These are phyloP conservation scores for Argya squamiceps DNA, from an alignment of 2,797 vertebrate species.

Conservation along the genomic window DNA sequence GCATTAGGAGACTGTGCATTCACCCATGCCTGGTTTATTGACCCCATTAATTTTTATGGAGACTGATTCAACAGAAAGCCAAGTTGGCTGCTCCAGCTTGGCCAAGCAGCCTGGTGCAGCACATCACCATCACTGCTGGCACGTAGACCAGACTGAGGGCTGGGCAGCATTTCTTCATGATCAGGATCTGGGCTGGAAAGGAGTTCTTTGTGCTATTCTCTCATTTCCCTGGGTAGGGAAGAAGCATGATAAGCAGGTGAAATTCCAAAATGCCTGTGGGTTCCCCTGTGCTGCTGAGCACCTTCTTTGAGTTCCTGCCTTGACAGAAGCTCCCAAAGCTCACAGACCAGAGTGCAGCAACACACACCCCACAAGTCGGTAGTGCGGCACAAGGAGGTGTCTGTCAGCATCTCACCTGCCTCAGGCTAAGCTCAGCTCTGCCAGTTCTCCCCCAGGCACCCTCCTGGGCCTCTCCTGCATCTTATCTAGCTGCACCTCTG, in stretches of 20 bases:
- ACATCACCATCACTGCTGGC: neutral
- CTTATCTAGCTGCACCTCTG: neutral
- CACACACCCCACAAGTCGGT: neutral
- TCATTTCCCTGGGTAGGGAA: neutral
- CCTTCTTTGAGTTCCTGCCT: neutral
- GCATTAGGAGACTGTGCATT: neutral
- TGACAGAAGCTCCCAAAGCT: neutral
- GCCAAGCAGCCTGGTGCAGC: neutral
- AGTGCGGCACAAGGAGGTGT: neutral
- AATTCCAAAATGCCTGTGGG: neutral
- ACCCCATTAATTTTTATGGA: neutral
- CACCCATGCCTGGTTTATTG: neutral
- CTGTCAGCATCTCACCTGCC: neutral
- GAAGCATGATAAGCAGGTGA: rapidly evolving
- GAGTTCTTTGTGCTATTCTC: neutral
- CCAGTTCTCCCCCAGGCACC: neutral
- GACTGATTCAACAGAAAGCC: neutral
- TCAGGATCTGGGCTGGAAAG: neutral
- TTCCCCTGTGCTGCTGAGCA: neutral
- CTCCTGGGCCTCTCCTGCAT: neutral
- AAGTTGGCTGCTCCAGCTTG: neutral
- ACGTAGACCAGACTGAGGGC: neutral
- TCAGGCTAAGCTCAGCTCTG: neutral
- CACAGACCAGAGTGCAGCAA: rapidly evolving
- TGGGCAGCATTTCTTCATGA: neutral